Evolutionary conservation across 1,140 invertebrate genomes (phyloP).

Genomic region (Pantala flavescens): DNA sequence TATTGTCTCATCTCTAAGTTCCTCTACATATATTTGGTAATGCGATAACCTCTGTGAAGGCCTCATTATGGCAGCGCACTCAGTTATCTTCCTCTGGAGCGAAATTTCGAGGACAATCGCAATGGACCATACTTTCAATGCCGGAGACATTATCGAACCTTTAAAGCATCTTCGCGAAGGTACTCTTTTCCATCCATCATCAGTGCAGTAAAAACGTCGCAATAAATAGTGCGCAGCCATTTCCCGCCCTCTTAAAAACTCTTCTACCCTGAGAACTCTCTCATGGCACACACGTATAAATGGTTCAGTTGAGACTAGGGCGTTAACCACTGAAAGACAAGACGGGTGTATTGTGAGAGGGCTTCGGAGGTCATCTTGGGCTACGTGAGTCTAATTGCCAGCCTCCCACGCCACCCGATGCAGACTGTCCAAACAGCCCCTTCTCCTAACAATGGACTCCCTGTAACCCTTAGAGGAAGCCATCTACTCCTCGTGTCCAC

Average conservation of each 20-base stretch:
- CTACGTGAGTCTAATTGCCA: not conserved
- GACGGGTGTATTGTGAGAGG: not conserved
- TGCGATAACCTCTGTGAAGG: no score
- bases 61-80: no score
- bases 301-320: not conserved
- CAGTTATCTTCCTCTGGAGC: no score
- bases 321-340: not conserved
- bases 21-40: no score
- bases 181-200: not conserved
- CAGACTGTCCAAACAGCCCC: not conserved
- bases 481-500: not conserved
- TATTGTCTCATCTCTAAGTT: no score
- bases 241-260: not conserved
- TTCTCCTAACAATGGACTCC: not conserved
- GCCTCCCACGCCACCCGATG: not conserved
- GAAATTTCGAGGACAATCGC: no score
- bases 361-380: not conserved
- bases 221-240: no score
- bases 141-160: no score
- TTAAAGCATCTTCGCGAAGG: no score
- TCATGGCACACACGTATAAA: not conserved
- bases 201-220: no score
- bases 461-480: not conserved
- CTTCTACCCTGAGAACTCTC: not conserved
- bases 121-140: no score